Base-by-base conservation (phyloP, 1,140 invertebrate species). In the Uloborus diversus region DNA sequence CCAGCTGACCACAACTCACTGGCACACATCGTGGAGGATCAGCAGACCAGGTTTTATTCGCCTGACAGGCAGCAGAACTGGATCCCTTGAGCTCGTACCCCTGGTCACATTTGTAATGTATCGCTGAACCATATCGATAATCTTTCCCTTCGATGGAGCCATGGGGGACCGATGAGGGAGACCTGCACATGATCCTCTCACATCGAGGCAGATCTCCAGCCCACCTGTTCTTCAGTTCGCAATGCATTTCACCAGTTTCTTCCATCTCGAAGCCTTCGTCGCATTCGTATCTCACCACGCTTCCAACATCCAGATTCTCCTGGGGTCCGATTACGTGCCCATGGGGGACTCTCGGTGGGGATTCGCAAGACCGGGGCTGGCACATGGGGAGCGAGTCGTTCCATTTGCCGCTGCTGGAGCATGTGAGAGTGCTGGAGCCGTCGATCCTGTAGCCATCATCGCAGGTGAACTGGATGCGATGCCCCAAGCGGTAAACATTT, bases 41-140 rank as follows among this genome's bases (percentile, higher is more conserved):
- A 20, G 82, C 84, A 56, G 84, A 85, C 86, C 86, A 87, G 1
- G 59, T 76, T 51, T 83, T 84, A 81, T 84, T 82, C 61, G 82
- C 78, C 30, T 82, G 66, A 70, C 86, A 87, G 20, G 78, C 66
- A 20, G 82, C 69, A 11, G 66, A 80, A 51, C 32, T 49, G 3
- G 85, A 85, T 13, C 62, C 70, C 0, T 79, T 83, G 30, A 87
- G 37, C 25, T 83, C 79, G 80, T 88, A 88, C 17, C 87, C 87
- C 23, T 81, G 82, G 3, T 84, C 81, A 83, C 88, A 89, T 35
- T 62, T 82, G 76, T 89, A 89, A 0, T 53, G 83, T 1, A 85
- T 81, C n/a, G 85, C 82, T 1, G 75, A 83, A 14, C 82, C 80
- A 65, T 47, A 80, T 62, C 73, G 68, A 64, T 70, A 53, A 57